A percentile compares a stretch with the other conserved stretches of the same genome.
phyloP scores from a whole-genome alignment of 92 coral and sea anemone genomes.

The Porites lobata region DNA sequence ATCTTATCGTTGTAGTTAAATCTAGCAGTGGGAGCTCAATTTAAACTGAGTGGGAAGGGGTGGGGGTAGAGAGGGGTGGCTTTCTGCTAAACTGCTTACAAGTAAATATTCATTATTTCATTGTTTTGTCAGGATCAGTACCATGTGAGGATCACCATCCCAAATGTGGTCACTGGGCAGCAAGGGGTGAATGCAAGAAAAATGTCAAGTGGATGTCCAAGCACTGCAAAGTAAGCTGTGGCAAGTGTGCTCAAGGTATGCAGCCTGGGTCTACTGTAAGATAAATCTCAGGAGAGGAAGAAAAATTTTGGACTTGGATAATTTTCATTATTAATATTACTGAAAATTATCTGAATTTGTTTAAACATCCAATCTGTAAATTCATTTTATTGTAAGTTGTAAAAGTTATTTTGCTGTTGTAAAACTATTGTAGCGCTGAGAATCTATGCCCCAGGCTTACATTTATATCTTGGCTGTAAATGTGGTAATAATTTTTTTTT shows the following conservation, averaged over 20 bases:
- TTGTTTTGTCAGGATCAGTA: background rate
- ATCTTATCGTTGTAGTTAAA: too few species aligned
- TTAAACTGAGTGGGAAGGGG: too few species aligned
- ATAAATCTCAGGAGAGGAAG: too few species aligned
- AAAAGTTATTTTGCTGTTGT: too few species aligned
- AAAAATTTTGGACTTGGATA: too few species aligned
- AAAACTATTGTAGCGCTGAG: background rate
- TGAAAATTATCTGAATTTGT: too few species aligned
- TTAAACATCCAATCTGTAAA: too few species aligned
- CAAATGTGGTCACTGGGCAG: conserved; percentile 74
- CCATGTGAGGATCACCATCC: conserved; percentile 82
- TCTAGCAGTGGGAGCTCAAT: too few species aligned
- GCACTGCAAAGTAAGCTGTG: conserved; percentile 78
- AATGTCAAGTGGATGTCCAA: conserved; percentile 76
- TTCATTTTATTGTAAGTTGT: too few species aligned
- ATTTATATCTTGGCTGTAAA: background rate
- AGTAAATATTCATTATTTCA: background rate
- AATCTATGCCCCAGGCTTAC: background rate
- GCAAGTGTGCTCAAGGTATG: conserved; percentile 78
- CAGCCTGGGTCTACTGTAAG: background rate
- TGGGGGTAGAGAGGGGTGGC: too few species aligned
- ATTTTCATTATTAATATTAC: too few species aligned
- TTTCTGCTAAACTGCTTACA: too few species aligned
- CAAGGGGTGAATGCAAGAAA: conserved; percentile 78
- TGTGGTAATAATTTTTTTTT: background rate